phyloP scores from a whole-genome alignment of 2,888 invertebrate species.

The Eledona agricola region DNA sequence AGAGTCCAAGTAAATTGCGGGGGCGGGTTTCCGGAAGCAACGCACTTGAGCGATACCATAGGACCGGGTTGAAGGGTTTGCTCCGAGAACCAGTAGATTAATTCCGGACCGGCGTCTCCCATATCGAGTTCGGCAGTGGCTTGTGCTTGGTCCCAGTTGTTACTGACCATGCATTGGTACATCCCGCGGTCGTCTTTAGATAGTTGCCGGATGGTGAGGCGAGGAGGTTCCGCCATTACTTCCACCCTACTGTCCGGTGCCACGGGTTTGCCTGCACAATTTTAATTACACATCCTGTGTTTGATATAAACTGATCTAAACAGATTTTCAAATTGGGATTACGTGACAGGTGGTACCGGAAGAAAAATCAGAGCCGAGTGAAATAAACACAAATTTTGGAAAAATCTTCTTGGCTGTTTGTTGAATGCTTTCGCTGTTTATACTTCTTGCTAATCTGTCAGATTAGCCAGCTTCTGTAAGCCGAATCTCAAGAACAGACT shows the following conservation, averaged over 20 bases:
- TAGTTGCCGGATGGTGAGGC: constrained; percentile 69
- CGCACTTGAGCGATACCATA: constrained; percentile 90
- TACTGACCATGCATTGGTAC: constrained; percentile 90
- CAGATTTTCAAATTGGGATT: too few species aligned
- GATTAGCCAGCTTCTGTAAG: too few species aligned
- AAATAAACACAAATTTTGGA: too few species aligned
- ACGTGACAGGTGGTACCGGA: too few species aligned
- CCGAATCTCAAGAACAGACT: too few species aligned
- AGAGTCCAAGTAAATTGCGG: constrained; percentile 92
- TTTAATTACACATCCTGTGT: too few species aligned
- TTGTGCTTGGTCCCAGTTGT: constrained; percentile 85
- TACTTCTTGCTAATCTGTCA: too few species aligned
- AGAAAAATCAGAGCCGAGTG: too few species aligned
- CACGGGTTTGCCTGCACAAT: constrained; percentile 59
- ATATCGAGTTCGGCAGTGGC: constrained; percentile 82
- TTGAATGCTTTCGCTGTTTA: too few species aligned
- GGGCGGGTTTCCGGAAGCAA: constrained; percentile 93
- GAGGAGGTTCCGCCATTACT: constrained; percentile 57
- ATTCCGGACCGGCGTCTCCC: constrained; percentile 88
- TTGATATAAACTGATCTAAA: too few species aligned
- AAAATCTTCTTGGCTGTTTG: too few species aligned
- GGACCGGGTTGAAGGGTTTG: constrained; percentile 92
- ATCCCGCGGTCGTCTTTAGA: constrained; percentile 87
- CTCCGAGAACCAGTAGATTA: constrained; percentile 91
- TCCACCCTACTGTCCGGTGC: constrained; percentile 60